Evolutionary conservation across 2,888 invertebrate species (phyloP).

Genomic region (Coronaproctus castanopsis): DNA sequence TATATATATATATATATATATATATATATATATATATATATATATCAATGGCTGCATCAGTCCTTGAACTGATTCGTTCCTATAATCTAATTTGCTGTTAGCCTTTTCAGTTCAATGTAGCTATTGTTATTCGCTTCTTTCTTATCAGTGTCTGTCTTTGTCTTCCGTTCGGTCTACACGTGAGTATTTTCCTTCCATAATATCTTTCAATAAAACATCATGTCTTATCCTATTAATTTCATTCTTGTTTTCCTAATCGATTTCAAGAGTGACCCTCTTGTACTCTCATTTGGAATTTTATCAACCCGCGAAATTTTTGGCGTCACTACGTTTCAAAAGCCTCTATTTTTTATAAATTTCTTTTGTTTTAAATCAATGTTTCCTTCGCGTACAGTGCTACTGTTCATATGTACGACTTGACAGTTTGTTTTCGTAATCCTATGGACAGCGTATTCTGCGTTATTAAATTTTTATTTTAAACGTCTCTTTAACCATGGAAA

Average conservation of each 20-base stretch:
- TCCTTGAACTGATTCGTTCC: background rate
- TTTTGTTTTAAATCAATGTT: background rate
- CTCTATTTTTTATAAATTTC: background rate
- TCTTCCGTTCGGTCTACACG: background rate
- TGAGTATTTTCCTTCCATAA: background rate
- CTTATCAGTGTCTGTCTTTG: background rate
- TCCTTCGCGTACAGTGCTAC: background rate
- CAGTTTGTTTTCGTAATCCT: background rate
- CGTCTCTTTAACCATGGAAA: background rate
- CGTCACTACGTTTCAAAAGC: background rate
- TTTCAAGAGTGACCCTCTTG: background rate
- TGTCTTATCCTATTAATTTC: background rate
- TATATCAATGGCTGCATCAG: too few relatives aligned
- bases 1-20: too few relatives aligned
- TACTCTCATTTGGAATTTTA: background rate
- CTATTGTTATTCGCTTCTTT: too few relatives aligned
- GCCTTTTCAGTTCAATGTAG: too few relatives aligned
- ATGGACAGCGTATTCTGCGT: background rate
- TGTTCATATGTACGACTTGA: background rate
- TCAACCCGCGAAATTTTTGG: background rate
- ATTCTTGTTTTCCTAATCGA: background rate
- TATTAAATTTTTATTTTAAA: background rate
- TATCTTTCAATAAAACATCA: background rate
- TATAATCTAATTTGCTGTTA: too few relatives aligned
- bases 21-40: too few relatives aligned